Conservation (phyloP, 2,888 invertebrate species). For the Andrena fulva region DNA sequence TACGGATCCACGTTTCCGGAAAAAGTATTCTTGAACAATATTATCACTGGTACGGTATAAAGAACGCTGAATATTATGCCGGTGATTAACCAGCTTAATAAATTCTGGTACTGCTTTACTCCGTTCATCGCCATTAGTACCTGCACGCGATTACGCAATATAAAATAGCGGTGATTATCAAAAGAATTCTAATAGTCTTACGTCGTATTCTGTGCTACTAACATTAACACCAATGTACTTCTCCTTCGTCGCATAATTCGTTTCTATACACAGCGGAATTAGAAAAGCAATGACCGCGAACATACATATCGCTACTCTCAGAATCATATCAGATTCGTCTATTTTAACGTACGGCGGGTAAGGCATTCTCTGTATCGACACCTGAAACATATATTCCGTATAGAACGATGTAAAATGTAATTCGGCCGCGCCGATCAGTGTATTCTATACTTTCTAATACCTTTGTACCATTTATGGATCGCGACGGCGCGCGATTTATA, state of each 20-base stretch:
- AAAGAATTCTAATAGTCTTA: not conserved
- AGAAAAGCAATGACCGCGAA: constrained; percentile 79
- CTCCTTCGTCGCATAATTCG: constrained; percentile 79
- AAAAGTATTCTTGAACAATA: constrained; percentile 78
- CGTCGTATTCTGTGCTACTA: constrained; percentile 57
- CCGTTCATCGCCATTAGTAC: constrained; percentile 83
- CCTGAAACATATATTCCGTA: constrained; percentile 59
- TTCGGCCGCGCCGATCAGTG: not conserved
- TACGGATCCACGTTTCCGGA: constrained; percentile 77
- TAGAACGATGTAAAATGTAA: not conserved
- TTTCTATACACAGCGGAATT: constrained; percentile 79
- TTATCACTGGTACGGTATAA: constrained; percentile 76
- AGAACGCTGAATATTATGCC: constrained; percentile 77
- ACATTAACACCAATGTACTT: constrained; percentile 82
- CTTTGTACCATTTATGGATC: constrained; percentile 45
- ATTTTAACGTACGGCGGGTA: constrained; percentile 78
- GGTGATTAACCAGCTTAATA: constrained; percentile 80
- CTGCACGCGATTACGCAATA: constrained; percentile 62
- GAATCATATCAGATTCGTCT: constrained; percentile 64
- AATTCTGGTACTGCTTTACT: constrained; percentile 78
- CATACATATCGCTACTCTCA: constrained; percentile 70
- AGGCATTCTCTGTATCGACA: constrained; percentile 81
- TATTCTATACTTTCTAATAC: constrained; percentile 28
- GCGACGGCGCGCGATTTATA: constrained; percentile 67
- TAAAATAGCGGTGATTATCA: not conserved